These are phyloP conservation scores for Taeniopygia guttata DNA, from an alignment of 2,797 vertebrate genomes.

Conservation along the genomic window DNA sequence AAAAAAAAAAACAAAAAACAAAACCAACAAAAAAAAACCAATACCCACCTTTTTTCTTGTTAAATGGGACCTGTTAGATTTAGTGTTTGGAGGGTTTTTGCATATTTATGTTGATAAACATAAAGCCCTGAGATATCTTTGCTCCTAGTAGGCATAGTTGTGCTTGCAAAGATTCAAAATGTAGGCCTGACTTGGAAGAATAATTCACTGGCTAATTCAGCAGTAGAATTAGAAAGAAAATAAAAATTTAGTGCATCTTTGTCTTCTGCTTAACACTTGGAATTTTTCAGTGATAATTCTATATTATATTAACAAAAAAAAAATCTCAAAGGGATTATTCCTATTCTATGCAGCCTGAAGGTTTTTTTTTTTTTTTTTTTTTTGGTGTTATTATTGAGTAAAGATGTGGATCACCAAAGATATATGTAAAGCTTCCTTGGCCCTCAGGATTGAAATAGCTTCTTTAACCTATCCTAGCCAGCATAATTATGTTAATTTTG, in stretches of 20 bases:
- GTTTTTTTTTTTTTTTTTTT: neutral
- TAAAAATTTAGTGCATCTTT: neutral
- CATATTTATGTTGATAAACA: neutral
- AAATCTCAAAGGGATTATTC: neutral
- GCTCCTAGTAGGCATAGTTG: neutral
- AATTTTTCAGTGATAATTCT: neutral
- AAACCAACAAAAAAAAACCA: too few species aligned
- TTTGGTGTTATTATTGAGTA: neutral
- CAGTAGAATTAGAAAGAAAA: neutral
- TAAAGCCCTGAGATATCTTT: neutral
- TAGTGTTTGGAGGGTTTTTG: accelerated
- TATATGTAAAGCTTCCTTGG: neutral
- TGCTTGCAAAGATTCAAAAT: neutral
- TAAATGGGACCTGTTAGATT: neutral
- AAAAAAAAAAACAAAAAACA: neutral
- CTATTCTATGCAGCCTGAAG: neutral
- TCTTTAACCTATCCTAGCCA: neutral
- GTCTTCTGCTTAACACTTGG: neutral
- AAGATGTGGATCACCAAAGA: neutral
- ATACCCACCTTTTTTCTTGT: neutral
- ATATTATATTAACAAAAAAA: neutral
- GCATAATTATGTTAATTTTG: neutral
- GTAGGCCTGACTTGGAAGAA: neutral
- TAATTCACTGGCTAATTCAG: neutral
- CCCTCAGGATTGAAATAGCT: neutral